phyloP scores from a whole-genome alignment of 2,797 vertebrate species.

The Squalus acanthias region DNA sequence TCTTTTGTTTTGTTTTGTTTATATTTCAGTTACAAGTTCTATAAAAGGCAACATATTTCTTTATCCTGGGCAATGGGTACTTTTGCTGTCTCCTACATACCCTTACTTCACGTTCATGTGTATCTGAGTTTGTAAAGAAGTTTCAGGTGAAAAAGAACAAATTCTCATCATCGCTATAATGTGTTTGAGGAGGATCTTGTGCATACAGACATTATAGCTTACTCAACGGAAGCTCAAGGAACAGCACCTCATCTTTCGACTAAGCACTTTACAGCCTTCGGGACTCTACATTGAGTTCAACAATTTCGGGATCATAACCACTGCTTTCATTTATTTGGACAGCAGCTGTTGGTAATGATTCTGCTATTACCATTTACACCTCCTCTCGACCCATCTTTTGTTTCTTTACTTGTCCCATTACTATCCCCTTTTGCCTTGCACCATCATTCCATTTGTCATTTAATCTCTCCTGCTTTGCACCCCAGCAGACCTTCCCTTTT shows the following conservation, averaged over 20 bases:
- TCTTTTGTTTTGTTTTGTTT: neutral
- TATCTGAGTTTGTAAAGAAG: neutral
- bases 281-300: neutral
- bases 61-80: neutral
- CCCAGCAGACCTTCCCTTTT: neutral
- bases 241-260: neutral
- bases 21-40: too few species aligned
- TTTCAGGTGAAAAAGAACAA: neutral
- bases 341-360: neutral
- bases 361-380: neutral
- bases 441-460: neutral
- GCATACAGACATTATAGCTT: neutral
- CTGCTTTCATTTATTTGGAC: neutral
- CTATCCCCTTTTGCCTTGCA: neutral
- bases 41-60: neutral
- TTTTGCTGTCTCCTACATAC: neutral
- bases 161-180: neutral
- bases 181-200: neutral
- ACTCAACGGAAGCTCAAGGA: neutral
- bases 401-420: too few species aligned
- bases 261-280: neutral
- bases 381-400: neutral
- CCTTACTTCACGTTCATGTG: neutral
- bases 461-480: neutral
- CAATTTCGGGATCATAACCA: neutral